A percentile compares a stretch with the other conserved stretches of the same genome.
Conservation (phyloP, 2,113 vertebrate species). For the Lophotis ruficrista region DNA sequence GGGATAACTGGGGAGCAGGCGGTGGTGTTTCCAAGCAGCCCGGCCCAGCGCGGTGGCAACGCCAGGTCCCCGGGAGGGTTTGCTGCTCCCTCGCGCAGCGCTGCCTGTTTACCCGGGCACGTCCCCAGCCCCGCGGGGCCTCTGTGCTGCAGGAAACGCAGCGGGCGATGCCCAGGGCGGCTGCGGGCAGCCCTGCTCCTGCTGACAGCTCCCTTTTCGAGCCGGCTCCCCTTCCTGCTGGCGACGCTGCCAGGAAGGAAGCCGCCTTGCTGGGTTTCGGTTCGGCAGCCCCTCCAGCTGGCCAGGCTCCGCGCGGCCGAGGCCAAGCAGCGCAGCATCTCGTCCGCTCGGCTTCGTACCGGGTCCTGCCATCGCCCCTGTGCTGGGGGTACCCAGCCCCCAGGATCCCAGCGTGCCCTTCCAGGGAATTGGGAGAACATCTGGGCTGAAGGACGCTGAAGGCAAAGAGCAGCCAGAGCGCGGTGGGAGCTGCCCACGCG, state of each 20-base stretch:
- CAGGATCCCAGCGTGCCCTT: accelerated
- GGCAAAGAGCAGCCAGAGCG: background rate
- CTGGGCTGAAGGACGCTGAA: background rate
- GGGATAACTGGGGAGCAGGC: background rate
- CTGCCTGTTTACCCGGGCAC: background rate
- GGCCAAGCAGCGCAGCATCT: background rate
- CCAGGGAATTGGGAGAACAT: accelerated
- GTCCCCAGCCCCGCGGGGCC: background rate
- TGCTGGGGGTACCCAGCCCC: accelerated
- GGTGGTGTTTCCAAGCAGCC: background rate
- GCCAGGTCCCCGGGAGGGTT: background rate
- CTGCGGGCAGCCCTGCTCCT: background rate
- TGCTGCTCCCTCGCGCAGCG: background rate
- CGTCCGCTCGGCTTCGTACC: accelerated
- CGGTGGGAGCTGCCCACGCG: background rate
- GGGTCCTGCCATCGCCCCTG: accelerated
- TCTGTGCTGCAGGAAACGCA: background rate
- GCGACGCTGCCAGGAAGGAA: slow-evolving; percentile 40
- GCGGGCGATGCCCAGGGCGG: background rate
- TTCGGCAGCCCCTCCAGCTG: background rate
- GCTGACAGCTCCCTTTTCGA: background rate
- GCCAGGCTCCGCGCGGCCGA: background rate
- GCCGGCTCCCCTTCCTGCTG: slow-evolving; percentile 22
- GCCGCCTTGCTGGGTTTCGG: background rate
- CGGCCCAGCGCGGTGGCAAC: accelerated